Conservation (phyloP, 2,888 invertebrate species). For the Malacosoma neustria region DNA sequence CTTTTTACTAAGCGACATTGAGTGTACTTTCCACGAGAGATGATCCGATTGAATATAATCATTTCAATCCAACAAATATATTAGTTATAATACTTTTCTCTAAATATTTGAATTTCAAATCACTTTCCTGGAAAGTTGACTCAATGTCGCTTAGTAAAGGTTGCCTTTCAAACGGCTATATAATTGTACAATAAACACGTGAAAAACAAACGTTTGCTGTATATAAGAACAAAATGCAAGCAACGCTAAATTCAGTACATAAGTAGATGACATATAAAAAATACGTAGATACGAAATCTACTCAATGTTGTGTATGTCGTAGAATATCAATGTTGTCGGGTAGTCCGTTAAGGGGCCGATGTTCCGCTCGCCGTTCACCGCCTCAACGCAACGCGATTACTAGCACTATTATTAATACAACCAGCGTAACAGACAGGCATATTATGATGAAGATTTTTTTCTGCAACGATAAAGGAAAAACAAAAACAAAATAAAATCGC, state of each 20-base stretch:
- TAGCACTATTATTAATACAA: constrained; percentile 85
- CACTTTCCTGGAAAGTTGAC: too few species aligned
- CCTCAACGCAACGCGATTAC: constrained; percentile 45
- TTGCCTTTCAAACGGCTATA: too few species aligned
- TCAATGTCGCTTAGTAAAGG: too few species aligned
- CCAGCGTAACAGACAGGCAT: constrained; percentile 86
- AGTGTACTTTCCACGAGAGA: too few species aligned
- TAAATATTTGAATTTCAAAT: too few species aligned
- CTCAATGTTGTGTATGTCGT: constrained; percentile 15
- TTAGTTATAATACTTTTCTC: too few species aligned
- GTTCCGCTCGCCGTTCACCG: constrained; percentile 21
- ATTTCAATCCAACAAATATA: too few species aligned
- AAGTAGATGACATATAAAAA: too few species aligned
- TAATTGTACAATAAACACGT: too few species aligned
- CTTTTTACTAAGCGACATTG: too few species aligned
- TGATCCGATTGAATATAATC: too few species aligned
- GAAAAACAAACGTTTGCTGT: background rate
- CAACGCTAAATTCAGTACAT: constrained; percentile 8
- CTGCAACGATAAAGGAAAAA: constrained; percentile 81
- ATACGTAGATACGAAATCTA: constrained; percentile 9
- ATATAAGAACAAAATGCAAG: constrained; percentile 7
- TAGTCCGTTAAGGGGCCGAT: constrained; percentile 14
- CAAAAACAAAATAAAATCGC: constrained; percentile 62
- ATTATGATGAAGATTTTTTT: constrained; percentile 92
- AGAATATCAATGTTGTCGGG: constrained; percentile 27